phyloP scores from a whole-genome alignment of 92 coral and sea anemone species.

The Phenganax stokvisi region DNA sequence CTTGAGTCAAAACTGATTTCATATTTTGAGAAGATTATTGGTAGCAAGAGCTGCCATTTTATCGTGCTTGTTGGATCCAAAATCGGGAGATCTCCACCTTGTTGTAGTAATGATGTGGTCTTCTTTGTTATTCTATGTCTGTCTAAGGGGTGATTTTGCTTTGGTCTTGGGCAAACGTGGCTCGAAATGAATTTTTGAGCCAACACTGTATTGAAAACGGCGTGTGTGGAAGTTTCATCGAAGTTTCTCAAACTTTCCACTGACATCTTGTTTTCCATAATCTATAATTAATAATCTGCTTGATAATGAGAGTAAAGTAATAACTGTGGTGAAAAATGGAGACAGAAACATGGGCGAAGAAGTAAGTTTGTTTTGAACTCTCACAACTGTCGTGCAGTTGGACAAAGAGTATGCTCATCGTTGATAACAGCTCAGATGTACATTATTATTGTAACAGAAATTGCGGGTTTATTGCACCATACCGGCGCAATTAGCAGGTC shows the following conservation, averaged over 20 bases:
- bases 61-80: neutral
- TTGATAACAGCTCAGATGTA: slow-evolving; percentile 29
- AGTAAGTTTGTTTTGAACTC: slow-evolving; percentile 4
- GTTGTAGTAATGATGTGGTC: no score
- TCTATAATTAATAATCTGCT: neutral
- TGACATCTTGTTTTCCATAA: neutral
- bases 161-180: no score
- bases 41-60: neutral
- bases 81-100: neutral
- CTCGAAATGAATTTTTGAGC: no score
- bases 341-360: neutral
- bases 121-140: no score
- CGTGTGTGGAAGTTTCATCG: neutral
- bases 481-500: slow-evolving; percentile 38
- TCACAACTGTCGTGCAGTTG: neutral
- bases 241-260: neutral
- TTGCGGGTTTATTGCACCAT: slow-evolving; percentile 24
- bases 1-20: neutral
- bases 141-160: no score
- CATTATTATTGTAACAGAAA: slow-evolving; percentile 7
- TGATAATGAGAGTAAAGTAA: neutral
- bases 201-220: no score
- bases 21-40: neutral
- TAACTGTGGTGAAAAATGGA: neutral
- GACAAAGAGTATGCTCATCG: slow-evolving; percentile 10